Evolutionary conservation across 2,888 invertebrate genomes (phyloP), one percentile per base, ranked within the genome.

Genomic region (Drosophila lutescens): DNA sequence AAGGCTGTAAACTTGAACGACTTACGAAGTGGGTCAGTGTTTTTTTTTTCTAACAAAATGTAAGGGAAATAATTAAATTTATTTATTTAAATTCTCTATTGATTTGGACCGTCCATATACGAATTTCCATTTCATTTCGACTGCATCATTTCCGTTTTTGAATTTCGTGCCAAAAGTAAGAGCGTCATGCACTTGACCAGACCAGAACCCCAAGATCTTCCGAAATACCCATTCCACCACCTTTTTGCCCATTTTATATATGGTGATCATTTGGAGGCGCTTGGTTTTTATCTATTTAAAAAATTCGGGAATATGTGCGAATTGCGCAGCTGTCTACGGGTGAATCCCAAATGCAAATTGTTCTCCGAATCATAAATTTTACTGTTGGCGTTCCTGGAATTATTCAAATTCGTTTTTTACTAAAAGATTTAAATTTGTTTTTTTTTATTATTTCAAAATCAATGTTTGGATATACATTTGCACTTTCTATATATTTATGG

Each of bases 1-100:
- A 83, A 85, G 83, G 86, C 34, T 77, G 68, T 69, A 82, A 82
- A 79, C 83, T 83, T 83, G 83, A 86, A 76, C 74, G 55, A 73
- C 40, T 65, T 78, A 59, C 53, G 36, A 74, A 72, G 65, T 85
- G 68, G 82, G 82, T 75, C 82, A 78, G 26, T 38, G 62, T 40
- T 49, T 32, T 8, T 40, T 49, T 32, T 8, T 34, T 13, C 49
- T 34, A 34, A 23, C n/a, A 51, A 53, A 40, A 9, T 20, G 0
- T 8, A 15, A 15, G 12, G 53, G 13, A 51, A 36, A 13, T 47
- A 9, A 40, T 40, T 26, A 0, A 34, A 4, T 23, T 34, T 26
- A 46, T 41, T 44, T 32, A 36, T 26, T 23, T 40, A 10, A 34
- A 47, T 53, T 34, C 65, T 20, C 46, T 51, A 47, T 51, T 38